Conservation (phyloP, 2,113 vertebrate species). For the Actenoides lindsayi region DNA sequence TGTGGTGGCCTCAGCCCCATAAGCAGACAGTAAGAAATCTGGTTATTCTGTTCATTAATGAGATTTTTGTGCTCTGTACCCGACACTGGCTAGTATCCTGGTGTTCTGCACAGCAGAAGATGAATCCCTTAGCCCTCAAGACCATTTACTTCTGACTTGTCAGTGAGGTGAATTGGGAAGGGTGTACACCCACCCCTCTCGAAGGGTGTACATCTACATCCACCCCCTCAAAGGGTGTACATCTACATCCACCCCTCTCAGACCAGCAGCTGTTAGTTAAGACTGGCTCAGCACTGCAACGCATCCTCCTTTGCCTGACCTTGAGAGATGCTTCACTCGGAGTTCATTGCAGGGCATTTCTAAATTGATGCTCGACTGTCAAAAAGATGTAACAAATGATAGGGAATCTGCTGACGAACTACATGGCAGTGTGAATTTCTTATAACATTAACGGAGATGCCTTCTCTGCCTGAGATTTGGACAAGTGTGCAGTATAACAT, state of each 20-base stretch:
- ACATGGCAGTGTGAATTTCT: slow-evolving; percentile 12
- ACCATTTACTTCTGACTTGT: not conserved
- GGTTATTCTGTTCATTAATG: not conserved
- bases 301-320: slow-evolving; percentile 1
- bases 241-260: not conserved
- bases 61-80: not conserved
- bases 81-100: not conserved
- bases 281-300: not conserved
- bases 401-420: slow-evolving; percentile 20
- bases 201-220: not conserved
- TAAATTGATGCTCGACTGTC: slow-evolving; percentile 30
- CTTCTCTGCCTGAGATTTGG: not conserved
- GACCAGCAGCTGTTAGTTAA: not conserved
- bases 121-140: not conserved
- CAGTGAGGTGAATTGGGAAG: not conserved
- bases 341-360: slow-evolving; percentile 41
- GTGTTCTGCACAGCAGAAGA: not conserved
- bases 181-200: not conserved
- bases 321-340: not conserved
- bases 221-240: not conserved
- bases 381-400: slow-evolving; percentile 50
- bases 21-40: not conserved
- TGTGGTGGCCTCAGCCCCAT: not conserved
- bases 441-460: not conserved
- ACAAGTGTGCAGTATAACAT: not conserved